Conservation (phyloP, 2,888 invertebrate genomes). For the Macrostomum cliftonense region DNA sequence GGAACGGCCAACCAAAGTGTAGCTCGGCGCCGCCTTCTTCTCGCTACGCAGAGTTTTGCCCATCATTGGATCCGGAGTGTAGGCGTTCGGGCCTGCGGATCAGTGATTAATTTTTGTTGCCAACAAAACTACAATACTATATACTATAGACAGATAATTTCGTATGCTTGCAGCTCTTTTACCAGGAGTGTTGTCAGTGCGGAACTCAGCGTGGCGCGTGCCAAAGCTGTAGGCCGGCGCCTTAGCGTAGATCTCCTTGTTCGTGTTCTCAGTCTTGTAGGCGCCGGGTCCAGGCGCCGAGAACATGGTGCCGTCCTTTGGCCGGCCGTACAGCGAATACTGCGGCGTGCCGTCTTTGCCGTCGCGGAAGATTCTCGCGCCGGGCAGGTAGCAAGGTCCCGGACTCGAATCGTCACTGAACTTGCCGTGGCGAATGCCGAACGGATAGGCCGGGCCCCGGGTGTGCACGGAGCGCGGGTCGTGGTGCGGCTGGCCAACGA, state of each 20-base stretch:
- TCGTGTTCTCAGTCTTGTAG: slow-evolving; percentile 27
- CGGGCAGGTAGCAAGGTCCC: slow-evolving; percentile 14
- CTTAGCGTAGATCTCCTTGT: slow-evolving; percentile 18
- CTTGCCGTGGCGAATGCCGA: slow-evolving; percentile 17
- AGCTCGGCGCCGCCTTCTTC: slow-evolving; percentile 50
- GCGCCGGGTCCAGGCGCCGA: slow-evolving; percentile 33
- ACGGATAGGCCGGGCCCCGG: slow-evolving; percentile 17
- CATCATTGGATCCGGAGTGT: slow-evolving; percentile 26
- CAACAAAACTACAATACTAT: too few relatives aligned
- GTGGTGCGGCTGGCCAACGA: slow-evolving; percentile 17
- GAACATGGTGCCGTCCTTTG: slow-evolving; percentile 15
- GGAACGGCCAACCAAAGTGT: slow-evolving; percentile 65
- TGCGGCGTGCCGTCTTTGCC: slow-evolving; percentile 31
- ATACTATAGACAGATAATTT: too few relatives aligned
- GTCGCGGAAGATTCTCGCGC: slow-evolving; percentile 21
- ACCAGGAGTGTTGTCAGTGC: slow-evolving; percentile 33
- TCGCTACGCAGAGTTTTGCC: slow-evolving; percentile 29
- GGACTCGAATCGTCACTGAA: slow-evolving; percentile 13
- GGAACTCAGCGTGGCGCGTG: slow-evolving; percentile 20
- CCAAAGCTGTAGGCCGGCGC: slow-evolving; percentile 32
- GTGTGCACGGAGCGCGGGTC: slow-evolving; percentile 19
- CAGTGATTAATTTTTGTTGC: too few relatives aligned
- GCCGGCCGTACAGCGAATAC: slow-evolving; percentile 26
- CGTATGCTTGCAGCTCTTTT: too few relatives aligned
- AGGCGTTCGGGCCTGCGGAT: slow-evolving; percentile 15